Conservation (phyloP, 2,113 vertebrate genomes). For the Aegithalos caudatus region DNA sequence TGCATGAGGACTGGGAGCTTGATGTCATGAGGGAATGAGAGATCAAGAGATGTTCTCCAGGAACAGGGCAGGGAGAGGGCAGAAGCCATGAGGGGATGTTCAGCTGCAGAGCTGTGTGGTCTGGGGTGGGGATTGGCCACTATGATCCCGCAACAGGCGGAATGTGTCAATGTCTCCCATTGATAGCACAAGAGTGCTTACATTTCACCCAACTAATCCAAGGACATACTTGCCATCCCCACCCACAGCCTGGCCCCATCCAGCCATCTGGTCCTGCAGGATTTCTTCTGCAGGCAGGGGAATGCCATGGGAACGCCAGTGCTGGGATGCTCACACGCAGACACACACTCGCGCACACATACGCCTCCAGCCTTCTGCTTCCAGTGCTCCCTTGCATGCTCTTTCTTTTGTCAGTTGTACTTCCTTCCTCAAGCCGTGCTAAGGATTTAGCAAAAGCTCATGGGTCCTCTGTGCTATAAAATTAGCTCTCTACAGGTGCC, state of each 20-base stretch:
- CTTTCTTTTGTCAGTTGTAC: slow-evolving; percentile 16
- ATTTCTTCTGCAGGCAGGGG: slow-evolving; percentile 41
- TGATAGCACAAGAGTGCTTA: not conserved
- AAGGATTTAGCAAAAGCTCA: not conserved
- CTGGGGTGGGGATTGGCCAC: not conserved
- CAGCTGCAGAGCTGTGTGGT: not conserved
- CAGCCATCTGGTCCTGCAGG: slow-evolving; percentile 1
- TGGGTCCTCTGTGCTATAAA: not conserved
- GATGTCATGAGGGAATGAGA: not conserved
- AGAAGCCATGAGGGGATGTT: not conserved
- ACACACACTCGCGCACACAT: not conserved
- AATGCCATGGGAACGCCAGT: slow-evolving; percentile 31
- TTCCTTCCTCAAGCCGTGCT: not conserved
- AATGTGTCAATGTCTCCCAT: not conserved
- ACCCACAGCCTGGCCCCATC: not conserved
- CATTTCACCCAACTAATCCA: not conserved
- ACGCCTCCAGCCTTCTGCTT: slow-evolving; percentile 48
- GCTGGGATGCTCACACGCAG: not conserved
- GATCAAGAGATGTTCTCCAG: not conserved
- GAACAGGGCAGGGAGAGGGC: not conserved
- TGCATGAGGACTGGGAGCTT: not conserved
- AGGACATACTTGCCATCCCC: not conserved
- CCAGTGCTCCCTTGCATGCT: slow-evolving; percentile 1
- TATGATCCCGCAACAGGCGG: not conserved
- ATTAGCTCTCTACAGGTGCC: slow-evolving; percentile 24